Evolutionary conservation across 2,113 vertebrate genomes (phyloP).

Genomic region (Phyllostomus hastatus): DNA sequence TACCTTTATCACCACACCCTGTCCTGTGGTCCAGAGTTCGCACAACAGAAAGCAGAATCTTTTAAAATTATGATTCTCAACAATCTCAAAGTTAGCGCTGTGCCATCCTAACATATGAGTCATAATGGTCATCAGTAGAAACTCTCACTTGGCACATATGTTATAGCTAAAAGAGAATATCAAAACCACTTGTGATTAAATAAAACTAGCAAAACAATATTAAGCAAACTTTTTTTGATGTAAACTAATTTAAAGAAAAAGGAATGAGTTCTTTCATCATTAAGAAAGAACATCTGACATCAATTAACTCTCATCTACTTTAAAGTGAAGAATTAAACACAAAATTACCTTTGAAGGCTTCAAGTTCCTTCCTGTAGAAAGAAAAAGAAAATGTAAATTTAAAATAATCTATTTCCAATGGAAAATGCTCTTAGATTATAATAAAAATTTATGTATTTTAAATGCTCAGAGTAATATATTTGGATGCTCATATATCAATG

Average conservation of each 20-base stretch:
- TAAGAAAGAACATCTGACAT: conserved; percentile 46
- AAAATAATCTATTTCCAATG: conserved; percentile 25
- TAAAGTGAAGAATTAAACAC: conserved; percentile 57
- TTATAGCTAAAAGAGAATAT: background rate
- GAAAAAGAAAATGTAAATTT: conserved; percentile 64
- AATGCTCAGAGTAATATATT: background rate
- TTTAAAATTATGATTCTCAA: background rate
- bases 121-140: background rate
- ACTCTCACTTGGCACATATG: background rate
- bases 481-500: background rate
- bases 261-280: conserved; percentile 7
- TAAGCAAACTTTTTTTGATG: conserved; percentile 18
- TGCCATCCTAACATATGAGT: background rate
- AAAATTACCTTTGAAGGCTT: conserved; percentile 92
- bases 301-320: conserved; percentile 45
- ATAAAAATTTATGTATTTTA: conserved; percentile 2
- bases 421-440: conserved; percentile 17
- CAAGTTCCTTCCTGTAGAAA: conserved; percentile 90
- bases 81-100: background rate
- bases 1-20: background rate
- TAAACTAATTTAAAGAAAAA: conserved; percentile 17
- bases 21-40: background rate
- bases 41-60: background rate
- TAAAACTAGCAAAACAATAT: background rate
- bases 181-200: background rate